A percentile compares a stretch with the other conserved stretches of the same genome.
phyloP scores from a whole-genome alignment of 2,888 invertebrate species.

The Parascotia fuliginaria region DNA sequence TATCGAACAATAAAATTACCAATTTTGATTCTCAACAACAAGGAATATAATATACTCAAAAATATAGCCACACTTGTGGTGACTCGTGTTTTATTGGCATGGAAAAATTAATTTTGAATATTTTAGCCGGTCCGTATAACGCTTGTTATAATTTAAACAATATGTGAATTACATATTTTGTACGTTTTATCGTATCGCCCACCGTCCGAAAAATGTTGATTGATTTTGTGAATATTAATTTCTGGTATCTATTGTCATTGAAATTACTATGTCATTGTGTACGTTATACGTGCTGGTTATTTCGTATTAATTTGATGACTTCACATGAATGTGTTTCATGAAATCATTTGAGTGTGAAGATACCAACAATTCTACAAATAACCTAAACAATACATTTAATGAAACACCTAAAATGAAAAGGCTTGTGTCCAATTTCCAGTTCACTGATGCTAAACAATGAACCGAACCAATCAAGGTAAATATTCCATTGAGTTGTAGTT shows the following conservation, averaged over 20 bases:
- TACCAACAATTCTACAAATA: no score
- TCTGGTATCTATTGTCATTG: conserved; percentile 14
- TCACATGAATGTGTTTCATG: neutral
- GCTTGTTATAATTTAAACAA: conserved; percentile 22
- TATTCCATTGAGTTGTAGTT: conserved; percentile 18
- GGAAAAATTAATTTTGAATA: conserved; percentile 30
- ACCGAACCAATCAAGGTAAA: conserved; percentile 12
- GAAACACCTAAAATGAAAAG: neutral
- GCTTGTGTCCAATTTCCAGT: conserved; percentile 7
- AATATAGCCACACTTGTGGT: conserved; percentile 1
- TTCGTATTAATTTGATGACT: neutral
- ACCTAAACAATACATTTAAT: no score
- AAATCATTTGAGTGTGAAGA: neutral
- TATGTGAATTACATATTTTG: conserved; percentile 26
- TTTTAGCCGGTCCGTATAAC: conserved; percentile 20
- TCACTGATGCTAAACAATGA: conserved; percentile 17
- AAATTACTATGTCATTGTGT: conserved; percentile 13
- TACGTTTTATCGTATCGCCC: conserved; percentile 22
- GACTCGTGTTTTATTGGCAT: conserved; percentile 26
- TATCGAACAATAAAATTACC: no score
- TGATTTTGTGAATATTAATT: conserved; percentile 28
- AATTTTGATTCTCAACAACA: neutral
- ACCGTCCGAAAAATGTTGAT: conserved; percentile 29
- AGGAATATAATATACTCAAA: neutral
- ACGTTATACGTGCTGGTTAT: neutral